Evolutionary conservation across 2,888 invertebrate genomes (phyloP).

Genomic region (Cantharis lateralis): DNA sequence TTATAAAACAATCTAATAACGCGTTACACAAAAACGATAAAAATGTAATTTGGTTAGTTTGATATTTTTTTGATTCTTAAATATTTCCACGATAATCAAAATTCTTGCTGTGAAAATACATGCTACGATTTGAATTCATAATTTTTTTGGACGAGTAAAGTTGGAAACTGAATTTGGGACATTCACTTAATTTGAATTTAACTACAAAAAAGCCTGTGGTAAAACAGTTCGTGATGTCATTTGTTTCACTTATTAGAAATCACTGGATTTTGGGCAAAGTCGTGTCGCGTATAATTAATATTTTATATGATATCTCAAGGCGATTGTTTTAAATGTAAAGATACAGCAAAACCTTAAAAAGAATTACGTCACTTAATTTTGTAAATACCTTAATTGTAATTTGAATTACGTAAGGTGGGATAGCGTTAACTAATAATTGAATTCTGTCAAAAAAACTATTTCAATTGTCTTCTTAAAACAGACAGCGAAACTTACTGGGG

Average conservation of each 20-base stretch:
- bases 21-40: not conserved
- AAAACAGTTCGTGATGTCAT: slow-evolving; percentile 42
- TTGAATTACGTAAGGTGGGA: slow-evolving; percentile 42
- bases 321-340: slow-evolving; percentile 40
- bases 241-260: slow-evolving; percentile 51
- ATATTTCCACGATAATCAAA: not conserved
- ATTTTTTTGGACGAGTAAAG: slow-evolving; percentile 1
- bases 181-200: slow-evolving; percentile 9
- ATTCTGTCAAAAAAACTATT: not conserved
- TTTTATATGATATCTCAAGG: slow-evolving; percentile 41
- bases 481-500: not conserved
- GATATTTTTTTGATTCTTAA: not conserved
- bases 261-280: slow-evolving; percentile 48
- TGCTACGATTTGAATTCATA: slow-evolving; percentile 1
- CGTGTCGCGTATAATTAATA: slow-evolving; percentile 52
- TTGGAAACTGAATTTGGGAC: slow-evolving; percentile 6
- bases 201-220: slow-evolving; percentile 3
- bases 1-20: not conserved
- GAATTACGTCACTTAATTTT: slow-evolving; percentile 44
- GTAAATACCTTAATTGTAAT: slow-evolving; percentile 46
- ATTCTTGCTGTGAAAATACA: not conserved
- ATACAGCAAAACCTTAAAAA: slow-evolving; percentile 36
- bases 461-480: not conserved
- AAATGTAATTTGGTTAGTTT: not conserved
- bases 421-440: slow-evolving; percentile 34